Evolutionary conservation across 2,113 vertebrate genomes (phyloP), one percentile per base, ranked within the genome.

Genomic region (Stegastes partitus): DNA sequence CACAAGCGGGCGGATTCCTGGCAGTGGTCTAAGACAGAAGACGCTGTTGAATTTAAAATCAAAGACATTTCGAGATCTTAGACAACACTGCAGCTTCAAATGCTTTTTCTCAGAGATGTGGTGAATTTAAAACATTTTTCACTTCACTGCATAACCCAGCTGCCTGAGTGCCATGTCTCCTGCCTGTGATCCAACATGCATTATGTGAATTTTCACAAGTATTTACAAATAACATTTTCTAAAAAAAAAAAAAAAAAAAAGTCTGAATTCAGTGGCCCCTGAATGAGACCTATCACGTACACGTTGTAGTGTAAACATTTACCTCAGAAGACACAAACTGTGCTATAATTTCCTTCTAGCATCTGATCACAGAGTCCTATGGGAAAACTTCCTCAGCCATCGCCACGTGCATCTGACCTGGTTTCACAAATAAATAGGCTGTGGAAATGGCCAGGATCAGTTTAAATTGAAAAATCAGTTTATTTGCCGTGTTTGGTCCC

Each of bases 361-460:
- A n/a, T 77, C 74, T 66, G 26, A 82, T 84, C 19, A 21, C 62
- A 55, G 31, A 59, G 23, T 73, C 83, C 66, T 25, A 53, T 73
- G 87, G 79, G 82, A 61, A 81, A 85, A 77, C 73, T 1, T 75
- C 63, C 47, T 56, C 53, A 76, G 64, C 18, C 16, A 11, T 81
- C 49, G 21, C 62, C 56, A 9, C 18, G 7, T 45, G 54, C 77
- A 67, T 78, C 79, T 89, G 89, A 89, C 86, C 85, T 69, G 81
- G 47, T 87, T 89, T 87, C 55, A 80, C 81, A 83, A 73, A 81
- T 82, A 84, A 86, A 88, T 75, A 70, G 75, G 49, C 77, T 61
- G 66, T 66, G 53, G 62, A 87, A 81, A 75, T 44, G 22, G 65
- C 25, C 34, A 21, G 51, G 74, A 80, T 77, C 25, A 34, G 63